Conservation (phyloP, 2,113 vertebrate genomes). For the Sardina pilchardus region DNA sequence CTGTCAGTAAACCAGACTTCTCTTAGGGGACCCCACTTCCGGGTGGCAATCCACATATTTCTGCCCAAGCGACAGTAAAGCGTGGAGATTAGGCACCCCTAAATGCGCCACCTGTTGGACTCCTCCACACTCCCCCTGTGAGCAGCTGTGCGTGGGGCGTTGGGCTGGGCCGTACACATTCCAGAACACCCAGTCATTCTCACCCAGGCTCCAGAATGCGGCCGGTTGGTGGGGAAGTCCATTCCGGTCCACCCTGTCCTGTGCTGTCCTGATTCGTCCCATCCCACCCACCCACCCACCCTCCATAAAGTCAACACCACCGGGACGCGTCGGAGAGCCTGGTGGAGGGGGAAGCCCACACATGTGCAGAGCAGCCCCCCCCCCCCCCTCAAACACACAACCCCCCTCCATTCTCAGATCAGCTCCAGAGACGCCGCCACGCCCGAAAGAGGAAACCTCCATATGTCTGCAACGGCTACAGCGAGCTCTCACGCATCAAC, state of each 20-base stretch:
- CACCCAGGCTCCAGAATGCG: conserved; percentile 47
- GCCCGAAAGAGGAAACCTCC: neutral
- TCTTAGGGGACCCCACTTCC: neutral
- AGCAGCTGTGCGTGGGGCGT: neutral
- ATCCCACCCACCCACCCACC: too few species aligned
- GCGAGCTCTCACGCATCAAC: neutral
- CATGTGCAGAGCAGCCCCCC: too few species aligned
- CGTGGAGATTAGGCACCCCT: neutral
- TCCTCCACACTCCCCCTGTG: too few species aligned
- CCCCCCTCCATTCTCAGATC: neutral
- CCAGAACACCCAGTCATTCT: conserved; percentile 25
- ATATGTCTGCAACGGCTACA: neutral
- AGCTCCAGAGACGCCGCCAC: neutral
- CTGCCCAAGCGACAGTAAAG: neutral
- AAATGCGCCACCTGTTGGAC: neutral
- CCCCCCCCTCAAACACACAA: neutral
- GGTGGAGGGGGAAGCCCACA: too few species aligned
- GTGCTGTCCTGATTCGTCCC: too few species aligned
- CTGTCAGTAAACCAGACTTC: neutral
- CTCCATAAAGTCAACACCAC: too few species aligned
- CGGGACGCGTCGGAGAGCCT: too few species aligned
- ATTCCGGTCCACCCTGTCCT: too few species aligned
- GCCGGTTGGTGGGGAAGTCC: neutral
- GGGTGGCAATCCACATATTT: neutral
- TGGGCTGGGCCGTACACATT: neutral